Base-by-base conservation (phyloP, 1,140 invertebrate genomes). In the Medauroidea extradentata region DNA sequence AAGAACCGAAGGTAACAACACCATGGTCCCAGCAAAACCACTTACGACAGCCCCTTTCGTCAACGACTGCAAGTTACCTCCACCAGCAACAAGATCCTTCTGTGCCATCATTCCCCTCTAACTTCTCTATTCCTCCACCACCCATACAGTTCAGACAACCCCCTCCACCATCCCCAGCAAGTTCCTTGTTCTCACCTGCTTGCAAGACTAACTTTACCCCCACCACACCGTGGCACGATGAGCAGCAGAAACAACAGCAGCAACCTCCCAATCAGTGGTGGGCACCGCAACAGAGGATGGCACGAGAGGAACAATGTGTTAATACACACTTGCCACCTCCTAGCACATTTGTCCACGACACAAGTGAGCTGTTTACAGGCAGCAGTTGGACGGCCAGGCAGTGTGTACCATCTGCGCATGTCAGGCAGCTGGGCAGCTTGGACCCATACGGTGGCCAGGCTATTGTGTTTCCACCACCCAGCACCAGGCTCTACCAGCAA, bases 281-380 rank as follows among this genome's bases (percentile, higher is more conserved):
- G 29, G 29, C 29, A 4, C 5, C 19, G 23, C 50, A 55, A 18
- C 9, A 54, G n/a, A 23, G 41, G 21, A 46, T 29, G 14, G 4
- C 38, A 7, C 49, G 46, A 21, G 57, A 58, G 43, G 65, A 62
- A 29, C 61, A 64, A 29, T 19, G 59, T 21, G n/a, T n/a, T n/a
- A n/a, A n/a, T n/a, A n/a, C n/a, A n/a, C n/a, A n/a, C n/a, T n/a
- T n/a, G n/a, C n/a, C n/a, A n/a, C n/a, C n/a, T n/a, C n/a, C n/a
- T n/a, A 34, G 29, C 29, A 11, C 29, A 11, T 34, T 34, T 11
- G 29, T 4, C 5, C 29, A 11, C 29, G 29, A 34, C 29, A 11
- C 29, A 11, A n/a, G n/a, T n/a, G n/a, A n/a, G n/a, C n/a, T n/a
- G n/a, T n/a, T n/a, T n/a, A n/a, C n/a, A n/a, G n/a, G n/a, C n/a